Evolutionary conservation across 2,888 invertebrate genomes (phyloP).

Genomic region (Orthosia gothica): DNA sequence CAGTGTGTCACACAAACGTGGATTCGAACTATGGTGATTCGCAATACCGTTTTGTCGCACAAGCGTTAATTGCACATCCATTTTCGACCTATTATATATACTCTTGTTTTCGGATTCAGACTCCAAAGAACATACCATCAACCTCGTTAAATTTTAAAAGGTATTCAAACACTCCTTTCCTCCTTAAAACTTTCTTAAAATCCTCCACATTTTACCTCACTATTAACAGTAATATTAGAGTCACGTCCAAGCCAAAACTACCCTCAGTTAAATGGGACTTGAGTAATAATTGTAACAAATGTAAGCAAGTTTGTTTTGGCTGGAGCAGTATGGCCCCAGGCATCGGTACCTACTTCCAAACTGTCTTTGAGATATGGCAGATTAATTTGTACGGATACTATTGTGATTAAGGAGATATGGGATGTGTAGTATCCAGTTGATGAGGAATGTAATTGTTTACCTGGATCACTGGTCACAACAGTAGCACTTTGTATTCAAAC

Average conservation of each 20-base stretch:
- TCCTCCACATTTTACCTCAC: constrained; percentile 36
- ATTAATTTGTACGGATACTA: constrained; percentile 72
- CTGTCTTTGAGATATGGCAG: constrained; percentile 73
- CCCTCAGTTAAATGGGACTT: constrained; percentile 70
- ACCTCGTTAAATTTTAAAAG: not conserved
- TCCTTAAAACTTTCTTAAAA: constrained; percentile 30
- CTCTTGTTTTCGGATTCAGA: too few species aligned
- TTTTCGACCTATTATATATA: too few species aligned
- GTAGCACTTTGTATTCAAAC: too few species aligned
- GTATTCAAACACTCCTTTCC: not conserved
- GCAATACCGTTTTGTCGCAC: too few species aligned
- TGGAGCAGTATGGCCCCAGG: constrained; percentile 65
- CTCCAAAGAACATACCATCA: too few species aligned
- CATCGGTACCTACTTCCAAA: constrained; percentile 60
- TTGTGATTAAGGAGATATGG: constrained; percentile 52
- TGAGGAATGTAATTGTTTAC: too few species aligned
- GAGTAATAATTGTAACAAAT: constrained; percentile 76
- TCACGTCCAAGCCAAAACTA: constrained; percentile 80
- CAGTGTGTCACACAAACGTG: too few species aligned
- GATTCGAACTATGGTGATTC: too few species aligned
- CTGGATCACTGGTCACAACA: too few species aligned
- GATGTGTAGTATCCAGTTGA: too few species aligned
- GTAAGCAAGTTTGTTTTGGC: constrained; percentile 77
- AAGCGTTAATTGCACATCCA: too few species aligned
- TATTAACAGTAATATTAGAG: constrained; percentile 54